Evolutionary conservation across 1,140 invertebrate genomes (phyloP), one percentile per base, ranked within the genome.

Genomic region (Cryptotermes secundus): DNA sequence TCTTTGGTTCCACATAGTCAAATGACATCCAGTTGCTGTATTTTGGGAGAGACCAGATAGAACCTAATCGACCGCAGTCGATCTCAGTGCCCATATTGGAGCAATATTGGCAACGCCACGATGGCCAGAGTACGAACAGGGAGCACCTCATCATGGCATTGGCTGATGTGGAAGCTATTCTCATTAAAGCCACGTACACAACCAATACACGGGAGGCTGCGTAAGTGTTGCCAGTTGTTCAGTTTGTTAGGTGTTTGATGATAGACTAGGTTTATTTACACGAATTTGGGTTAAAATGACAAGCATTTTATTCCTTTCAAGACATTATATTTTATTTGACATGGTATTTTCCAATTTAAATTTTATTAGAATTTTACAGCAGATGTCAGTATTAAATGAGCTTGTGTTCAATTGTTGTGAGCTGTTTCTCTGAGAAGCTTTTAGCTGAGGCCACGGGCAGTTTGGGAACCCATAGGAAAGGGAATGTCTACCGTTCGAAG

Each of bases 111-210:
- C 93, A 95, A 88, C 90, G 95, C 85, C 92, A 93, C 86, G 97
- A 98, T 89, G 97, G 97, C 6, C 93, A 95, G 81, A 90, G 92
- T 80, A 93, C 95, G 10, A 94, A 96, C 84, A 92, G 98, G 24
- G 96, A 98, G 88, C 94, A 98, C 89, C 90, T 99, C 79, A 90
- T 99, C 35, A 97, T 99, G 94, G 96, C 97, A 1, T 90, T 99
- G 59, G 97, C 97, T 85, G 95, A 98, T 88, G 89, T 99, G 16
- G 92, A 96, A 87, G 93, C 93, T 19, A 96, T 99, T 86, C 92
- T 96, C 83, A 96, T 99, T 83, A 97, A 98, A 88, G 98, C 97
- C 3, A 97, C 97, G 0, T 99, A 98, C 88, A 96, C 96, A 0
- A 95, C 93, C 0, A 93, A 94, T 85, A 96, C 96, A 12, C 90